phyloP scores from a whole-genome alignment of 2,113 vertebrate genomes.

The Heloderma charlesbogerti region DNA sequence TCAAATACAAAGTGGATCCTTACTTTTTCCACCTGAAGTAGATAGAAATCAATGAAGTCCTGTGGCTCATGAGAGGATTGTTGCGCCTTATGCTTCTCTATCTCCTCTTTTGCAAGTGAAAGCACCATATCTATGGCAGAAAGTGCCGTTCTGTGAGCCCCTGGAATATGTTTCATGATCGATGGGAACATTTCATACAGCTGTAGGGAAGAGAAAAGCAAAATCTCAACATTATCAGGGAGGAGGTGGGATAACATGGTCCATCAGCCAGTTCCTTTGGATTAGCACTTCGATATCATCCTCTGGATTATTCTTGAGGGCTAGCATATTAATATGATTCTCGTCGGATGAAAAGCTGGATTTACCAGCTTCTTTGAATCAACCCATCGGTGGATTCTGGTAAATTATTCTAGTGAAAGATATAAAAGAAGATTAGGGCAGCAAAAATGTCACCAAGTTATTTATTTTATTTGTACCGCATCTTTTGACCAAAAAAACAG shows the following conservation, averaged over 20 bases:
- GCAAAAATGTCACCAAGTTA: too few species aligned
- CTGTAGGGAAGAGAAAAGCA: not conserved
- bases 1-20: not conserved
- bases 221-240: not conserved
- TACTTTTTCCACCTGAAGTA: slow-evolving; percentile 52
- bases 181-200: slow-evolving; percentile 44
- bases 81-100: slow-evolving; percentile 26
- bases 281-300: too few species aligned
- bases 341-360: not conserved
- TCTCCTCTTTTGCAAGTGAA: slow-evolving; percentile 26
- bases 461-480: too few species aligned
- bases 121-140: not conserved
- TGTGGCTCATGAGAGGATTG: not conserved
- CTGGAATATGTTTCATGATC: slow-evolving; percentile 36
- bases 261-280: not conserved
- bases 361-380: too few species aligned
- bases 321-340: not conserved
- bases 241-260: not conserved
- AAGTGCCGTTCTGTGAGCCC: slow-evolving; percentile 39
- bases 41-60: slow-evolving; percentile 34
- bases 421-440: too few species aligned
- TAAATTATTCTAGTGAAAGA: not conserved
- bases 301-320: not conserved
- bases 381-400: too few species aligned
- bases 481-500: too few species aligned